Base-by-base conservation (phyloP, 2,888 invertebrate genomes). In the Cotesia congregata region DNA sequence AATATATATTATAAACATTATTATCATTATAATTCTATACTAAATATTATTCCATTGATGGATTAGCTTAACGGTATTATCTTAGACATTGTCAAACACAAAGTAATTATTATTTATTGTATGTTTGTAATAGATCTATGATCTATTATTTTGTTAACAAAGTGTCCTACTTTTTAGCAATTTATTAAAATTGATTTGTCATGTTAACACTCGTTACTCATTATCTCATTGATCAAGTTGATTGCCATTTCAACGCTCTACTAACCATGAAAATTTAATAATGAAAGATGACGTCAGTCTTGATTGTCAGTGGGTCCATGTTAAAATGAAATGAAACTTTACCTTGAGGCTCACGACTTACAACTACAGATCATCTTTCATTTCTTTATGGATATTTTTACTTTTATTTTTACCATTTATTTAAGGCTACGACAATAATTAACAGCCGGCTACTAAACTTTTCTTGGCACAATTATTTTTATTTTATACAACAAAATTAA, bases 231-330 rank as follows among this genome's bases (percentile, higher is more conserved):
- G 67, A 73, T 73, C 50, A 30, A 73, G 38, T 67, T 67, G 12
- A 73, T 62, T 12, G 17, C 40, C 39, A 15, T 38, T 72, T 30
- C 41, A 41, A 73, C 59, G 73, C 67, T 73, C 73, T 67, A 73
- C 50, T 73, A 73, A 73, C 67, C 65, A 38, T 67, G 73, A 65
- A 67, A 73, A 73, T 67, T 73, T 59, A 65, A 73, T 72, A 65
- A 72, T 65, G 67, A 62, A 71, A 38, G 12, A 71, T 71, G 38
- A 71, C 61, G 62, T 70, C 70, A 70, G 61, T 71, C 7, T 61
- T n/a, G 15, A 61, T 38, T 7, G 6, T 30, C 20, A 17, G 38
- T 38, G 7, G 20, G 30, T 64, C 20, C 30, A 62, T 15, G 40
- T 62, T 62, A 72, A 30, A 30, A 30, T 30, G 30, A 30, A 30